Percentiles rank a stretch among this genome's conserved stretches.
phyloP scores from a whole-genome alignment of 1,140 invertebrate genomes.

The Drosophila jambulina region DNA sequence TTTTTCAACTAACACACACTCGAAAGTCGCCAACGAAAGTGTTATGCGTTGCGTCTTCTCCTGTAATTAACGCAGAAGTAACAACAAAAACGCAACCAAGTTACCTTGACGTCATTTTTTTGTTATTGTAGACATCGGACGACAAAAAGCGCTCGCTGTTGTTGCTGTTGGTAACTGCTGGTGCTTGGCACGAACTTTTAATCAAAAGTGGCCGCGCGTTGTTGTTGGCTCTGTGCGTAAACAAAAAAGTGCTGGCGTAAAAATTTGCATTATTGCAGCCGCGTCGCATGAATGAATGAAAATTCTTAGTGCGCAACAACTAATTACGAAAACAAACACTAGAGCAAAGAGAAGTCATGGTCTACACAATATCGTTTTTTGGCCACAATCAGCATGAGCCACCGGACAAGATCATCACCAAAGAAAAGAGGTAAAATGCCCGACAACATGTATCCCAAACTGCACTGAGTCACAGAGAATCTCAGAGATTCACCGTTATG shows the following conservation, averaged over 20 bases:
- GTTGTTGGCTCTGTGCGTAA: constrained; percentile 63
- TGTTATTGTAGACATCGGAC: constrained; percentile 42
- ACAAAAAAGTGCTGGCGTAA: constrained; percentile 53
- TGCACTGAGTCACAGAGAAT: constrained; percentile 44
- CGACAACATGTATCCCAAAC: constrained; percentile 11
- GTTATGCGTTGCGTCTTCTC: constrained; percentile 58
- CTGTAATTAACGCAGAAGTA: constrained; percentile 63
- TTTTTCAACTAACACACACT: constrained; percentile 25
- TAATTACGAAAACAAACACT: constrained; percentile 76
- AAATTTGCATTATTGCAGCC: constrained; percentile 77
- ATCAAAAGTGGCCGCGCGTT: constrained; percentile 52
- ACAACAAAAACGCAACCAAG: constrained; percentile 50
- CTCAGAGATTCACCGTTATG: constrained; percentile 33
- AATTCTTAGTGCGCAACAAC: constrained; percentile 52
- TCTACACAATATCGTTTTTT: constrained; percentile 80
- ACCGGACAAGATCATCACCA: constrained; percentile 75
- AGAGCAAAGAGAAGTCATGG: constrained; percentile 57
- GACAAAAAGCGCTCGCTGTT: constrained; percentile 61
- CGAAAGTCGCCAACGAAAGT: constrained; percentile 64
- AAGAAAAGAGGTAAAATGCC: constrained; percentile 76
- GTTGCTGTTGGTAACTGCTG: constrained; percentile 58
- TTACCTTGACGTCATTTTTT: constrained; percentile 81
- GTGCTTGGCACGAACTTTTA: constrained; percentile 79
- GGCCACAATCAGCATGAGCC: constrained; percentile 74
- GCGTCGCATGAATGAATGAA: constrained; percentile 71